Evolutionary conservation across 2,113 vertebrate species (phyloP), one percentile per base, ranked within the genome.

Genomic region (Clarias gariepinus): DNA sequence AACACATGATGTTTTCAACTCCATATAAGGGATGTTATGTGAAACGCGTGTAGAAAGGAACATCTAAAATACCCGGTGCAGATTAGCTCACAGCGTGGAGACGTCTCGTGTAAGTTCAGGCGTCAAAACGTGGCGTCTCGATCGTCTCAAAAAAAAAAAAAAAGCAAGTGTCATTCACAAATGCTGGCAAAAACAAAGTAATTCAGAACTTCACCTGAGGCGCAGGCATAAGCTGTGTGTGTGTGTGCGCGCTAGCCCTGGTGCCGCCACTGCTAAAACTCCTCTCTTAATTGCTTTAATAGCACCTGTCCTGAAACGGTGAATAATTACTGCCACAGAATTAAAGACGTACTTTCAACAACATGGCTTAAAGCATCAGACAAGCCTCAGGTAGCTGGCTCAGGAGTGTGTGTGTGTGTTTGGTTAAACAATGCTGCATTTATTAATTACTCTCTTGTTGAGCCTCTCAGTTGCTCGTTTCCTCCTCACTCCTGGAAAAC

Each of bases 251-350:
- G 2, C 9, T 61, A 12, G 78, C 85, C 83, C 60, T 4, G 79
- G 53, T 90, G 89, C 85, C 82, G 61, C 83, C 85, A 53, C 79
- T 30, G 21, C 68, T 88, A 91, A 90, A 79, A 94, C 78, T 94
- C 93, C 92, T 92, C 92, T 90, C 94, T 94, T 94, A 94, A 95
- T 94, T 94, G 92, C 95, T 94, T 94, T 95, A 95, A 95, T 94
- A 92, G 93, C 94, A 95, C 94, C 92, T 95, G 94, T 91, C 93
- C 90, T 91, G 91, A 94, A 95, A 95, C 94, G 93, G 93, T 91
- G 93, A 94, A 94, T 95, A 94, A 95, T 95, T 95, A 95, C 91
- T 89, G 91, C 85, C 87, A 90, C 92, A 89, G 92, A 95, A 94
- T 94, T 94, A 93, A 94, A 95, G 92, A 91, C 92, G 92, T 94